Percentiles rank a stretch among this genome's conserved stretches.
These are phyloP conservation scores for Labrus mixtus DNA, from an alignment of 2,113 vertebrate genomes.

Conservation along the genomic window DNA sequence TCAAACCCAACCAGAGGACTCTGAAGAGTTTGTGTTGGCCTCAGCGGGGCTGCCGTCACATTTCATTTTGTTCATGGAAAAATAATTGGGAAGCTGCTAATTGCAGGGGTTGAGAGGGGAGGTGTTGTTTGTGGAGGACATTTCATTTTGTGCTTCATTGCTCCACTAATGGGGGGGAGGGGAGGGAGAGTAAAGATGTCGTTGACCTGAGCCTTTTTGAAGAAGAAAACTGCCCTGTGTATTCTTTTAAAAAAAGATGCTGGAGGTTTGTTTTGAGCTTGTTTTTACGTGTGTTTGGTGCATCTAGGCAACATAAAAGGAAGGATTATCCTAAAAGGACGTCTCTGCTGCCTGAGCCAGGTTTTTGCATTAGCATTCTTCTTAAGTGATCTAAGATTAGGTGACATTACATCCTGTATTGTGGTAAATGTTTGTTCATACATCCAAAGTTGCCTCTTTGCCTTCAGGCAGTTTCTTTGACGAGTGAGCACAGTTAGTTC, in stretches of 20 bases:
- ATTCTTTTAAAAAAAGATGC: neutral
- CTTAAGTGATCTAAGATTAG: no score
- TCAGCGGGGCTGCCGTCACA: neutral
- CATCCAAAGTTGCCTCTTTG: neutral
- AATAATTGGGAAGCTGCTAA: constrained; percentile 56
- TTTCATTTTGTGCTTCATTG: constrained; percentile 55
- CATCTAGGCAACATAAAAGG: neutral
- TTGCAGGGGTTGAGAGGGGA: constrained; percentile 47
- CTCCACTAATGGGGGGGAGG: constrained; percentile 14
- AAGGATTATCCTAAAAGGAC: neutral
- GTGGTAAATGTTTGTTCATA: neutral
- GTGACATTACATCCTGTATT: neutral
- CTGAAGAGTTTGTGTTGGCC: constrained; percentile 11
- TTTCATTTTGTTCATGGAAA: constrained; percentile 1
- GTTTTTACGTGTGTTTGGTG: neutral
- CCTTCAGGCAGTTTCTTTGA: neutral
- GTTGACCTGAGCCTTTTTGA: constrained; percentile 25
- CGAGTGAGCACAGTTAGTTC: neutral
- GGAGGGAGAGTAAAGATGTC: neutral
- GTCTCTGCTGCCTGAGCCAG: neutral
- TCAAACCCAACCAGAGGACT: constrained; percentile 6
- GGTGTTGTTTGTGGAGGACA: constrained; percentile 32
- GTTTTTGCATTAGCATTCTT: no score
- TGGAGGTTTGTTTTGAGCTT: neutral
- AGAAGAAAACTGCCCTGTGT: neutral